Evolutionary conservation across 2,797 vertebrate genomes (phyloP).

Genomic region (Todus mexicanus): DNA sequence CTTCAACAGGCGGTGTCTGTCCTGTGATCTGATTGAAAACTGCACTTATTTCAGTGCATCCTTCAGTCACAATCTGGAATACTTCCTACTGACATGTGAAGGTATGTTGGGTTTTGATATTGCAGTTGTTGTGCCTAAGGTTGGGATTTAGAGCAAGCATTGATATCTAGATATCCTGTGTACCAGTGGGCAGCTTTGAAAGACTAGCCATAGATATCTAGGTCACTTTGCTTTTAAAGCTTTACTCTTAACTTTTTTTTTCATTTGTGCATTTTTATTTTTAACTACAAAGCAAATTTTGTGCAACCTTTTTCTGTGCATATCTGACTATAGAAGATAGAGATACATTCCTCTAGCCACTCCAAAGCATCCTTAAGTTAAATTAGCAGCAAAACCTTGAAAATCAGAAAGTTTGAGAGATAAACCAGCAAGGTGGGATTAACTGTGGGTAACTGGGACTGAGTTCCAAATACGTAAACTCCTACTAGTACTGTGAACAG

Average conservation of each 20-base stretch:
- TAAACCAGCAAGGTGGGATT: not conserved
- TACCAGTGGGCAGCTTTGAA: not conserved
- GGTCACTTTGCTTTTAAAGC: not conserved
- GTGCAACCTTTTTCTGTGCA: not conserved
- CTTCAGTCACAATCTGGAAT: constrained; percentile 85
- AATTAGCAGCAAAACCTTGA: not conserved
- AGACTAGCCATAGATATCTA: not conserved
- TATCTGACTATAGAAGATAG: not conserved
- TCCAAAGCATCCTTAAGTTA: not conserved
- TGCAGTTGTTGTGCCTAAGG: not conserved
- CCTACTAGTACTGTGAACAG: not conserved
- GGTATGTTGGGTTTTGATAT: constrained; percentile 72
- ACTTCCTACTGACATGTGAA: constrained; percentile 92
- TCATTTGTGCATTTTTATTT: not conserved
- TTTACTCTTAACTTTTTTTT: not conserved
- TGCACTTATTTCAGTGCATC: constrained; percentile 91
- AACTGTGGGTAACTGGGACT: not conserved
- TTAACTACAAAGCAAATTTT: not conserved
- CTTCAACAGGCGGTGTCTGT: constrained; percentile 93
- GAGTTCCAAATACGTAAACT: not conserved
- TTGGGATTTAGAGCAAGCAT: not conserved
- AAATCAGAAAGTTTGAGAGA: not conserved
- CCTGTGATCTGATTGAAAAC: constrained; percentile 86
- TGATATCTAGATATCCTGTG: not conserved
- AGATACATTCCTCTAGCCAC: not conserved